Base-by-base conservation (phyloP, 2,113 vertebrate species). In the Cryptotis parvus region DNA sequence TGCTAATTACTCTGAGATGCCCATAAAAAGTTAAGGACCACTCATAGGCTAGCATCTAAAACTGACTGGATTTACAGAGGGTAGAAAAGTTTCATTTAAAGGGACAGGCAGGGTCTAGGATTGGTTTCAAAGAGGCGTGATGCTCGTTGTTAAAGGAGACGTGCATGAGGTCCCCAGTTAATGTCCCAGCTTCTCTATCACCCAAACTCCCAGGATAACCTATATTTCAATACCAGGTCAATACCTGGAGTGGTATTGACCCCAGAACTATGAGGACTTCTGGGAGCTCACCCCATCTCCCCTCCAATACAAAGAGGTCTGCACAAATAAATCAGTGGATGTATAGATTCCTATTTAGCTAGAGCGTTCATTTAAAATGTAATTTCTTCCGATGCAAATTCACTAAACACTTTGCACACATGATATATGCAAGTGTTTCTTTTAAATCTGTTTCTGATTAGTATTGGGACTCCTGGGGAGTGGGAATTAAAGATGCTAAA, bases 311-410 rank as follows among this genome's bases (percentile, higher is more conserved):
- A 24, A 58, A 58, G 22, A 45, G 9, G 2, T 55, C n/a, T 84
- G 18, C 29, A 20, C 61, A 41, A 61, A 68, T 11, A 49, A 74
- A 76, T 49, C 31, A 6, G 33, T 16, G 27, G 26, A 39, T 26
- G 1, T 8, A 16, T 58, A 12, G 35, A 76, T n/a, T 81, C 18
- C 20, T 18, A 52, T 11, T 68, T 61, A 75, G 24, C 39, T 45
- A 49, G 3, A 33, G 52, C 58, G 22, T 27, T 83, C 31, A 69
- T 68, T 87, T 16, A 69, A 80, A 49, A 77, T 58, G 27, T 43
- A 76, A 82, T 70, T 69, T 70, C 52, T 74, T 85, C 84, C 35
- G 74, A 74, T 45, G 24, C 31, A 72, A 86, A 73, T 45, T 87
- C 66, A 45, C 39, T 15, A 52, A 52, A 49, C 26, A 90, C 70